Conservation (phyloP, 2,113 vertebrate genomes). For the Tricholaema leucomelas region DNA sequence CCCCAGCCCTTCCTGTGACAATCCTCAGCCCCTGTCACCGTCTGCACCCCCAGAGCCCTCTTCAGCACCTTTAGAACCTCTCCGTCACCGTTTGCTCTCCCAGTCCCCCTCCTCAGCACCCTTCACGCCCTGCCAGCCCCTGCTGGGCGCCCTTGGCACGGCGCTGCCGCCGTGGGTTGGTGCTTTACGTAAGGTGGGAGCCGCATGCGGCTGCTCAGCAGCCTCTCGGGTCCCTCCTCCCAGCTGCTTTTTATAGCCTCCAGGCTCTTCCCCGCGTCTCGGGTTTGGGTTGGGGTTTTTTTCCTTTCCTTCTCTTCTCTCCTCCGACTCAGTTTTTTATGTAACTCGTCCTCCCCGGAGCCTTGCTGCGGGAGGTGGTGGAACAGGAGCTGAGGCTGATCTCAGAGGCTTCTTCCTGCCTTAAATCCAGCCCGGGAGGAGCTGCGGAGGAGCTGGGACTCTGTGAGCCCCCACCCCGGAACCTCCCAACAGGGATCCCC, state of each 20-base stretch:
- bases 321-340: constrained; percentile 21
- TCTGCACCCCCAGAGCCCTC: not conserved
- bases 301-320: not conserved
- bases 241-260: constrained; percentile 42
- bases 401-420: not conserved
- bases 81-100: too few relatives aligned
- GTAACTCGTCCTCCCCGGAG: not conserved
- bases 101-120: not conserved
- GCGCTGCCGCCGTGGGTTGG: not conserved
- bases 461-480: not conserved
- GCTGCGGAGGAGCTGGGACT: not conserved
- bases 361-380: not conserved
- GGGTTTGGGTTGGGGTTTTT: not conserved
- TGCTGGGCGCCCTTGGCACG: not conserved
- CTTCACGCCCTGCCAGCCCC: not conserved
- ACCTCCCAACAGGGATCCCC: accelerated
- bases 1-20: too few relatives aligned
- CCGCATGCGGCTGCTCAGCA: not conserved
- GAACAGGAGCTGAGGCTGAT: not conserved
- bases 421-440: not conserved
- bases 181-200: constrained; percentile 46
- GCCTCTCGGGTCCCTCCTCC: not conserved
- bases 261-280: constrained; percentile 7
- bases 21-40: too few relatives aligned
- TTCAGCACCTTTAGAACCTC: not conserved